Evolutionary conservation across 2,888 invertebrate species (phyloP).

Genomic region (Dysmachus trigonus): DNA sequence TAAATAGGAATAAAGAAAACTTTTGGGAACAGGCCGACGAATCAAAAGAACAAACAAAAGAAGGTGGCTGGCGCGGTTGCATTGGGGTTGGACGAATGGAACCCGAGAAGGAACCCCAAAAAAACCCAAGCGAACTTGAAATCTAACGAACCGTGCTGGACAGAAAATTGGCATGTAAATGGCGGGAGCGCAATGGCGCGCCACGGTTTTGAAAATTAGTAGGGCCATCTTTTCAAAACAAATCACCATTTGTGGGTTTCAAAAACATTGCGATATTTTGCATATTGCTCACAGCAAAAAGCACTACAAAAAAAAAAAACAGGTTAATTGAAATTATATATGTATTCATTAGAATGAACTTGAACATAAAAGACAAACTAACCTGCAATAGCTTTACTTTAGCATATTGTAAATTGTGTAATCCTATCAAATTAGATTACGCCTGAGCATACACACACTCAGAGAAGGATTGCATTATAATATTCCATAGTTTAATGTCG

Average conservation of each 20-base stretch:
- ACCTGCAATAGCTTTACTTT: no score
- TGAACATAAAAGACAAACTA: no score
- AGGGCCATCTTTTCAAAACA: not conserved
- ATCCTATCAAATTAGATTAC: no score
- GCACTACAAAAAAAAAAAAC: not conserved
- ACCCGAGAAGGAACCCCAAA: not conserved
- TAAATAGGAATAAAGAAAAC: conserved; percentile 1
- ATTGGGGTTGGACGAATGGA: not conserved
- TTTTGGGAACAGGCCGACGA: not conserved
- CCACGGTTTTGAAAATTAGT: not conserved
- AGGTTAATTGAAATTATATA: not conserved
- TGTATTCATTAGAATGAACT: not conserved
- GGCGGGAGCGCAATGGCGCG: not conserved
- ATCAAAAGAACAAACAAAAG: not conserved
- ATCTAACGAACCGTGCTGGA: not conserved
- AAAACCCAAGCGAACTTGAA: not conserved
- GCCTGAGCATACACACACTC: no score
- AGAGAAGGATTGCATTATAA: no score
- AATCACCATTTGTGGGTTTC: not conserved
- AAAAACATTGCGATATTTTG: not conserved
- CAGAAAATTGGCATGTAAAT: not conserved
- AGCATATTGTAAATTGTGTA: no score
- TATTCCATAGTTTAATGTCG: no score
- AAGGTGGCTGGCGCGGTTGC: not conserved
- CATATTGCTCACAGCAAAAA: not conserved